These are phyloP conservation scores for Peucedramus taeniatus DNA, from an alignment of 2,113 vertebrate species.

Conservation along the genomic window DNA sequence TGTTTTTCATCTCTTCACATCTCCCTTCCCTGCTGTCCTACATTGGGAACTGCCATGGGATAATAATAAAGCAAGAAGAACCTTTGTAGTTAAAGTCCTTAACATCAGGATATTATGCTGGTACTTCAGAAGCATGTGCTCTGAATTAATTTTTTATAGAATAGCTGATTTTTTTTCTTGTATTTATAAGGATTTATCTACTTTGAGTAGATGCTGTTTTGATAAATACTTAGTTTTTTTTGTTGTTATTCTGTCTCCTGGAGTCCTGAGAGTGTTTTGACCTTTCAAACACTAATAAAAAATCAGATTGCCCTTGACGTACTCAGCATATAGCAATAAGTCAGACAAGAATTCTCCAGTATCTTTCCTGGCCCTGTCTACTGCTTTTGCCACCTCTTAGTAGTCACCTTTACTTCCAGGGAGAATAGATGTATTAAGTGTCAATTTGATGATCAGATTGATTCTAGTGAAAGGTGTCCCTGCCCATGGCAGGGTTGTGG, in stretches of 20 bases:
- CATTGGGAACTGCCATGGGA: not conserved
- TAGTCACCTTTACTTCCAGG: constrained; percentile 39
- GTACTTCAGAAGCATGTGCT: constrained; percentile 53
- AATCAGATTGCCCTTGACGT: not conserved
- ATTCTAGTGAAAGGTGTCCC: not conserved
- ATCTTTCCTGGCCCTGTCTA: not conserved
- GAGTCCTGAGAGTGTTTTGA: not conserved
- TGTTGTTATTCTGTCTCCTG: not conserved
- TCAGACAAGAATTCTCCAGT: not conserved
- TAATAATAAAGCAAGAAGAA: not conserved
- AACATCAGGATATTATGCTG: constrained; percentile 14
- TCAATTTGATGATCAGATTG: constrained; percentile 44
- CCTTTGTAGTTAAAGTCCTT: constrained; percentile 3
- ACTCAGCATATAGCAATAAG: constrained; percentile 59
- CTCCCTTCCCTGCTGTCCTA: not conserved
- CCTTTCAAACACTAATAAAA: not conserved
- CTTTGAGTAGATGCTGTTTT: constrained; percentile 65
- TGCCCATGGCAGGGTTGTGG: not conserved
- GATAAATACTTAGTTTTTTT: constrained; percentile 14
- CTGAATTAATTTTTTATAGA: constrained; percentile 46
- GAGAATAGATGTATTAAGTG: constrained; percentile 31
- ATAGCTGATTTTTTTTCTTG: constrained; percentile 29
- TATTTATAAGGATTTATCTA: constrained; percentile 65
- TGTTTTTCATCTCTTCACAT: not conserved
- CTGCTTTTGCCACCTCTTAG: constrained; percentile 16